A percentile compares a stretch with the other conserved stretches of the same genome.
These are phyloP conservation scores for Melipona bicolor DNA, from an alignment of 2,888 invertebrate species.

Conservation along the genomic window DNA sequence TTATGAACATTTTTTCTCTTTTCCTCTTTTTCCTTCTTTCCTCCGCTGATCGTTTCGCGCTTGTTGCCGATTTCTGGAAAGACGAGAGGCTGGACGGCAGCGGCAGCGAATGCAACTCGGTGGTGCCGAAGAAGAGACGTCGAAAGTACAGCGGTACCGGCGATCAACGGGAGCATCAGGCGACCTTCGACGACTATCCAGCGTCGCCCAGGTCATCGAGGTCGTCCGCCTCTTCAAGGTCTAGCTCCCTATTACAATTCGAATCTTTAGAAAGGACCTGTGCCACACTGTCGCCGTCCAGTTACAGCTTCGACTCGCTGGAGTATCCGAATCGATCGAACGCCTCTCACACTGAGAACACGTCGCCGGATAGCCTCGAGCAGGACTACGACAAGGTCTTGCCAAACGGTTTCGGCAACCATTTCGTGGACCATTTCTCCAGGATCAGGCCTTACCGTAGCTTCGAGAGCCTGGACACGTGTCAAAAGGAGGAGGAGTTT, in stretches of 20 bases:
- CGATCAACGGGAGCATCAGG: conserved; percentile 76
- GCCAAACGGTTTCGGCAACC: conserved; percentile 73
- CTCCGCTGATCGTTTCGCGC: conserved; percentile 9
- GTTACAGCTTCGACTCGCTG: conserved; percentile 85
- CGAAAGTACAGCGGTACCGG: conserved; percentile 78
- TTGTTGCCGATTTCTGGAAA: conserved; percentile 45
- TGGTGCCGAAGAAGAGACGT: conserved; percentile 84
- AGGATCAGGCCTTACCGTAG: conserved; percentile 84
- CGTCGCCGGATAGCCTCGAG: conserved; percentile 86
- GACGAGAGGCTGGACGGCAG: conserved; percentile 82
- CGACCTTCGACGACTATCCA: conserved; percentile 70
- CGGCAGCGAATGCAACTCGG: conserved; percentile 84
- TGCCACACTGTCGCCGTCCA: conserved; percentile 85
- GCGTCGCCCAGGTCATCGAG: conserved; percentile 84
- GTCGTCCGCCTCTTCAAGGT: conserved; percentile 88
- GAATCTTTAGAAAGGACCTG: conserved; percentile 92
- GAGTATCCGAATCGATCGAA: conserved; percentile 83
- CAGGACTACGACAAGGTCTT: conserved; percentile 79
- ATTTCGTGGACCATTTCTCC: conserved; percentile 62
- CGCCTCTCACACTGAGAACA: conserved; percentile 77
- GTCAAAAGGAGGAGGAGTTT: conserved; percentile 74
- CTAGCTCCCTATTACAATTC: conserved; percentile 93
- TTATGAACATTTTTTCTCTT: too few relatives aligned
- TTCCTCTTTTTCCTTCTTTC: background rate
- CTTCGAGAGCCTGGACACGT: conserved; percentile 85